These are phyloP conservation scores for Dromius quadrimaculatus DNA, from an alignment of 2,888 invertebrate genomes.

Conservation along the genomic window DNA sequence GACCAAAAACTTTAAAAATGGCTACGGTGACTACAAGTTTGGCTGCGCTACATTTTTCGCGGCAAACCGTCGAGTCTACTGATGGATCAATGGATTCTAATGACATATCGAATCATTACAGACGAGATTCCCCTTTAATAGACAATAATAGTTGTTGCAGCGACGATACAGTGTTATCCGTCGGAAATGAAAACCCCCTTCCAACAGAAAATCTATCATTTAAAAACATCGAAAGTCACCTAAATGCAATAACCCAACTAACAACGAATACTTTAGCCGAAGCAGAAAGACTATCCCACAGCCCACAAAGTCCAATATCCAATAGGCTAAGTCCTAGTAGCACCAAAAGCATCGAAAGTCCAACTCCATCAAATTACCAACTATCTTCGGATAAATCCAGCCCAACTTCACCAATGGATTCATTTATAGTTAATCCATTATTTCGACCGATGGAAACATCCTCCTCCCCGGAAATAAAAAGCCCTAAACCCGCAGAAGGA, in stretches of 20 bases:
- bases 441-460: slow-evolving; percentile 58
- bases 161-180: slow-evolving; percentile 85
- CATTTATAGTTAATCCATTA: slow-evolving; percentile 55
- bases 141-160: slow-evolving; percentile 77
- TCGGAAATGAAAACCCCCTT: slow-evolving; percentile 79
- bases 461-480: slow-evolving; percentile 59
- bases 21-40: slow-evolving; percentile 56
- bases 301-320: slow-evolving; percentile 51
- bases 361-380: slow-evolving; percentile 56
- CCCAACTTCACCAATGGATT: slow-evolving; percentile 58
- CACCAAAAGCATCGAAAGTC: slow-evolving; percentile 61
- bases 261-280: slow-evolving; percentile 67
- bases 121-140: slow-evolving; percentile 62
- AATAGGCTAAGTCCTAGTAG: slow-evolving; percentile 63
- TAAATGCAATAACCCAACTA: slow-evolving; percentile 77
- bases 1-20: no score
- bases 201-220: slow-evolving; percentile 67
- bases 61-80: slow-evolving; percentile 60
- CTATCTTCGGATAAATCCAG: slow-evolving; percentile 58
- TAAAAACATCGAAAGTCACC: slow-evolving; percentile 77
- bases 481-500: slow-evolving; percentile 58
- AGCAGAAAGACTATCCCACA: slow-evolving; percentile 57
- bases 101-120: slow-evolving; percentile 59
- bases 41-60: slow-evolving; percentile 60
- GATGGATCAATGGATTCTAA: slow-evolving; percentile 65